These are phyloP conservation scores for Nyctalus aviator DNA, from an alignment of 2,797 vertebrate species.

Conservation along the genomic window DNA sequence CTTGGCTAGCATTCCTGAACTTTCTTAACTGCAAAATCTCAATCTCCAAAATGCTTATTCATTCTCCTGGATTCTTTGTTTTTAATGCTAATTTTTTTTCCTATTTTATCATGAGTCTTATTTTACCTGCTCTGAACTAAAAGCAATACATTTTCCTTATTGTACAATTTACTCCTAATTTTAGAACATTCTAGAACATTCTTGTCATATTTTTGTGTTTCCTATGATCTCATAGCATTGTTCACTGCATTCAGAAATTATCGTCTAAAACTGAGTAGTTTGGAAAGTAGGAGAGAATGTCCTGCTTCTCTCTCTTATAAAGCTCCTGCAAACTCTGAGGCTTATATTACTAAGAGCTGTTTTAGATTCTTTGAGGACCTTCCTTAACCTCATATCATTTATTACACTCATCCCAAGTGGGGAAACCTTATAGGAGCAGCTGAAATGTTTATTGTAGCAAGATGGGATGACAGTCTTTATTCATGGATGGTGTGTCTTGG, in stretches of 20 bases:
- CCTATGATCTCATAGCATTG: background rate
- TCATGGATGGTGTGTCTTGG: background rate
- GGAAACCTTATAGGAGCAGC: background rate
- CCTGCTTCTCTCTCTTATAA: background rate
- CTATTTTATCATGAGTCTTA: constrained; percentile 4
- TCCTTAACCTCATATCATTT: constrained; percentile 10
- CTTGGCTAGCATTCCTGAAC: constrained; percentile 65
- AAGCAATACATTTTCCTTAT: background rate
- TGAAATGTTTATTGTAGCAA: constrained; percentile 8
- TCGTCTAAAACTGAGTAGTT: background rate
- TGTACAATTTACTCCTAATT: background rate
- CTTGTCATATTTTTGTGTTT: background rate
- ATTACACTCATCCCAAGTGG: background rate
- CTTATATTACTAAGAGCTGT: background rate
- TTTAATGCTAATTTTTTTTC: background rate
- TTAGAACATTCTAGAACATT: background rate
- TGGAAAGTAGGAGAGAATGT: background rate
- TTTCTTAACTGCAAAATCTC: constrained; percentile 72
- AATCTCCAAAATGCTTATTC: constrained; percentile 67
- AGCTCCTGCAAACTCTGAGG: background rate
- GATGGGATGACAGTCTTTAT: constrained; percentile 15
- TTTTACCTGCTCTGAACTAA: constrained; percentile 24
- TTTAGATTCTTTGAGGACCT: constrained; percentile 14
- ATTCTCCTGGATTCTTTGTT: constrained; percentile 38
- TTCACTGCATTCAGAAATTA: background rate